Evolutionary conservation across 2,113 vertebrate genomes (phyloP), one percentile per base, ranked within the genome.

Genomic region (Saguinus midas): DNA sequence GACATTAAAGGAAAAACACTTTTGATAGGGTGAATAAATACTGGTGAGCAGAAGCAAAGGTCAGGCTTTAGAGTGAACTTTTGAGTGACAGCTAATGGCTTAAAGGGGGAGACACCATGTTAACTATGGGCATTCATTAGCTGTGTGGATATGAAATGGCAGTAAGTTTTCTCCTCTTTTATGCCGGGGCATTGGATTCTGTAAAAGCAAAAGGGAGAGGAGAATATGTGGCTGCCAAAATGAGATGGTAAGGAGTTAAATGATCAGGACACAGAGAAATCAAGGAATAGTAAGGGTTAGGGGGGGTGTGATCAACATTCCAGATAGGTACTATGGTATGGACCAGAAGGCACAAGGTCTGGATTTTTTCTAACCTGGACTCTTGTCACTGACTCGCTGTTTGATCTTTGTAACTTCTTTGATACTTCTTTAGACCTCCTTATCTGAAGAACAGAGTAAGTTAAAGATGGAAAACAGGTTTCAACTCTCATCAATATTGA

Each of bases 371-470:
- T 75, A 91, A 50, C 27, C 48, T 6, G 37, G 57, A 90, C 43
- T 58, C 73, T 96, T 96, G 90, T 92, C 87, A 95, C 61, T 70
- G 45, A 90, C 76, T 81, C 85, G 43, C 58, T 96, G 70, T 96
- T 96, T 97, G 94, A 97, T 93, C 93, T 98, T 80, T 96, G 90
- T n/a, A 64, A 92, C 64, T 80, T 94, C 83, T 96, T 86, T 87
- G 86, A 61, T 73, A 61, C 61, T 55, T 86, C 78, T 92, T 96
- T 89, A 70, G 68, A 86, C 66, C 9, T 90, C 55, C 83, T 97
- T 97, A 93, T 95, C 95, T 97, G 85, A 90, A 81, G 58, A 96
- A 61, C 48, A 85, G 76, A 95, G 61, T 85, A 90, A 95, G 58
- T 64, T 91, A 82, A 96, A 81, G 84, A 93, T 85, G 57, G 83